phyloP scores from a whole-genome alignment of 37 sponge, comb jelly and placozoan species.

The Eunapius fragilis region DNA sequence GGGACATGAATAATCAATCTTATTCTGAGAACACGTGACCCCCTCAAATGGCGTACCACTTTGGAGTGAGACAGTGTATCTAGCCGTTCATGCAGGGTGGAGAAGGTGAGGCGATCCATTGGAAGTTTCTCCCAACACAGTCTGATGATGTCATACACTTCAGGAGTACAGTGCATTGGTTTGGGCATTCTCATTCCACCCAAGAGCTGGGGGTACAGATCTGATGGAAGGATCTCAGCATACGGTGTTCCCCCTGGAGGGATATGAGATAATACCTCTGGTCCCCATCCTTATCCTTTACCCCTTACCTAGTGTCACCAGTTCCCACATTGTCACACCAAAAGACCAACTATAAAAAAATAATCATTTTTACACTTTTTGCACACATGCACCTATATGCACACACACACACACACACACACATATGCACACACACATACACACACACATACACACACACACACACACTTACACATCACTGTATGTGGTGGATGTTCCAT shows the following conservation, averaged over 20 bases:
- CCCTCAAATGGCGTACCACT: slow-evolving; percentile 37
- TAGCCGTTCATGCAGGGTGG: slow-evolving; percentile 39
- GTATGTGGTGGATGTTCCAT: slow-evolving; percentile 30
- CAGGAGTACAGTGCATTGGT: slow-evolving; percentile 63
- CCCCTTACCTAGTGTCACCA: slow-evolving; percentile 67
- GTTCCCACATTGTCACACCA: slow-evolving; percentile 80
- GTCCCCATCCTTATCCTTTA: neutral
- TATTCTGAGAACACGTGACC: neutral
- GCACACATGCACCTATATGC: neutral
- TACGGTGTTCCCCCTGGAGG: slow-evolving; percentile 63
- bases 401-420: too few species aligned
- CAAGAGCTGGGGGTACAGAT: slow-evolving; percentile 50
- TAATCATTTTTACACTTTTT: neutral
- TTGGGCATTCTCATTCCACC: slow-evolving; percentile 59
- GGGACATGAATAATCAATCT: neutral
- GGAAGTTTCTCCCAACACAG: slow-evolving; percentile 62
- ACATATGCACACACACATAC: too few species aligned
- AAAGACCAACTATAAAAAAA: slow-evolving; percentile 52
- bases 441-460: too few species aligned
- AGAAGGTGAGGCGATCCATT: slow-evolving; percentile 49
- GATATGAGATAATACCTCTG: neutral
- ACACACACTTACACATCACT: too few species aligned
- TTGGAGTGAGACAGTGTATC: slow-evolving; percentile 46
- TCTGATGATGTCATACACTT: slow-evolving; percentile 68
- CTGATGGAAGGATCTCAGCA: slow-evolving; percentile 27